Evolutionary conservation across 2,797 vertebrate genomes (phyloP).

Genomic region (Oreortyx pictus): DNA sequence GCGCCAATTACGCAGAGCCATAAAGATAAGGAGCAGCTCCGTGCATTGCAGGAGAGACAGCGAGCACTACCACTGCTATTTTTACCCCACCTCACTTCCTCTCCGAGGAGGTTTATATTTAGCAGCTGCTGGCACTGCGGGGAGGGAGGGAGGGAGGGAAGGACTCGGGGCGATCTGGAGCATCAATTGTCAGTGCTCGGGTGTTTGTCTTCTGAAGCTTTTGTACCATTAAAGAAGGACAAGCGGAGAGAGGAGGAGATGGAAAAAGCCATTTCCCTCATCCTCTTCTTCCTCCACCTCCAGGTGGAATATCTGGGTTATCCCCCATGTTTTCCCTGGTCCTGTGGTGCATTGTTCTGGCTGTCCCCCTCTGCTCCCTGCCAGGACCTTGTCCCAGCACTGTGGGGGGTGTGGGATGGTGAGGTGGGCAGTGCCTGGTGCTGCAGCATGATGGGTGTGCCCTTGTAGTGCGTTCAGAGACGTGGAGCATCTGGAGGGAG

Average conservation of each 20-base stretch:
- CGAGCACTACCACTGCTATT: background rate
- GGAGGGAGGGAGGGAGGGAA: background rate
- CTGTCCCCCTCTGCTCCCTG: background rate
- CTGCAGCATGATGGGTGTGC: too few relatives aligned
- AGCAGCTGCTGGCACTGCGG: background rate
- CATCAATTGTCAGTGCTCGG: background rate
- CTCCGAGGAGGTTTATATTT: slow-evolving; percentile 39
- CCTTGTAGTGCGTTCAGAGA: too few relatives aligned
- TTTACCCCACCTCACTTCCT: slow-evolving; percentile 5
- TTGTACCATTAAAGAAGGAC: accelerated
- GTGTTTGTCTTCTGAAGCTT: background rate
- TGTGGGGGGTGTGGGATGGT: background rate
- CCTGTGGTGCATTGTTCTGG: background rate
- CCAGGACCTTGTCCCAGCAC: background rate
- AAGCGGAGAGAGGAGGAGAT: background rate
- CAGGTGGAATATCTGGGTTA: background rate
- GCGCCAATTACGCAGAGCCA: background rate
- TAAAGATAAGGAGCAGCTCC: background rate
- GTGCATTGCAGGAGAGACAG: background rate
- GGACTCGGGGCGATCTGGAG: background rate
- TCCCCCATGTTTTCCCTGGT: background rate
- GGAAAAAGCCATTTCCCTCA: too few relatives aligned
- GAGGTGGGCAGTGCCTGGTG: too few relatives aligned
- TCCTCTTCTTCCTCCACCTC: accelerated
- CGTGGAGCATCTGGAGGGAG: too few relatives aligned